These are phyloP conservation scores for Sus scrofa DNA, from an alignment of 2,113 vertebrate species.

Conservation along the genomic window T2T-Sscrofa CM000825.6:76941501-76942000, in stretches of 20 bases:
- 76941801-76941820: not conserved
- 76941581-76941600: not conserved
- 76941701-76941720: not conserved
- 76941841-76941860: not conserved
- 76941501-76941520: not conserved
- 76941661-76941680: not conserved
- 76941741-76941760: not conserved
- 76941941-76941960: not conserved
- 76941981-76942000: not conserved
- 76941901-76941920: not conserved
- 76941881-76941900: not conserved
- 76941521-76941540: not conserved
- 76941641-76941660: not conserved
- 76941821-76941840: not conserved
- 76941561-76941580: not conserved
- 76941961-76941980: not conserved
- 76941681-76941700: not conserved
- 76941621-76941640: not conserved
- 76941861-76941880: not conserved
- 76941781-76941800: not conserved
- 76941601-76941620: not conserved
- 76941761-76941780: not conserved
- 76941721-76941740: constrained; percentile 5
- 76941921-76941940: not conserved
- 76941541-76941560: not conserved